Percentiles rank a stretch among this genome's conserved stretches.
phyloP scores from a whole-genome alignment of 2,113 vertebrate species.

The Todiramphus chloris region DNA sequence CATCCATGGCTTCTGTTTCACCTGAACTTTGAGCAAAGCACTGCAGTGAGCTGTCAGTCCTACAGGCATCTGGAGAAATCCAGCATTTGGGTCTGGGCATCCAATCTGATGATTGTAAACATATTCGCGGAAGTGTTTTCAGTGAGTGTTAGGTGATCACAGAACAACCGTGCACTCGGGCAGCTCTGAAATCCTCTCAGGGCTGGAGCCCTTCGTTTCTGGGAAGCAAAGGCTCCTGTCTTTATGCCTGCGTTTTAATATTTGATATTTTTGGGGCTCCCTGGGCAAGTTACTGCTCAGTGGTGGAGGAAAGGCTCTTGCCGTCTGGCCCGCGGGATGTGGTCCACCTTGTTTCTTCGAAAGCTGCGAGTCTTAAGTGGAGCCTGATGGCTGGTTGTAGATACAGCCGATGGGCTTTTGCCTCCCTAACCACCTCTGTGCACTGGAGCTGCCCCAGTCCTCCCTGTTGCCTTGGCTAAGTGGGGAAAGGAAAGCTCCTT shows the following conservation, averaged over 20 bases:
- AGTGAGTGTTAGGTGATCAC: not conserved
- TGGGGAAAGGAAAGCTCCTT: constrained; percentile 47
- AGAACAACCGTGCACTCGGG: fast-evolving
- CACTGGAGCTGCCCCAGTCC: not conserved
- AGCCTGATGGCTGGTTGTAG: not conserved
- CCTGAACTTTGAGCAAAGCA: not conserved
- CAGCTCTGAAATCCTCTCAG: not conserved
- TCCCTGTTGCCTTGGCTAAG: constrained; percentile 18
- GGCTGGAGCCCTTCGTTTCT: not conserved
- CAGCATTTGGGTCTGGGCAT: not conserved
- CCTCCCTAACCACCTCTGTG: not conserved
- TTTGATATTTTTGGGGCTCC: not conserved
- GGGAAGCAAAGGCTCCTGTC: not conserved
- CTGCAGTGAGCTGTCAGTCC: not conserved
- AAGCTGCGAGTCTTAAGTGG: not conserved
- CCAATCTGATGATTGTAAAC: not conserved
- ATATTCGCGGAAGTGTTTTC: not conserved
- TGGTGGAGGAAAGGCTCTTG: fast-evolving
- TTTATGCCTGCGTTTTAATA: not conserved
- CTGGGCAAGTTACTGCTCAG: not conserved
- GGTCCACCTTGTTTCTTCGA: not conserved
- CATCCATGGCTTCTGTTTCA: not conserved
- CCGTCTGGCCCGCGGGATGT: not conserved
- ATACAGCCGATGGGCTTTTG: fast-evolving
- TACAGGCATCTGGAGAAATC: not conserved